Evolutionary conservation across 2,888 invertebrate species (phyloP), one percentile per base, ranked within the genome.

Genomic region (Chymomyza procnemis): DNA sequence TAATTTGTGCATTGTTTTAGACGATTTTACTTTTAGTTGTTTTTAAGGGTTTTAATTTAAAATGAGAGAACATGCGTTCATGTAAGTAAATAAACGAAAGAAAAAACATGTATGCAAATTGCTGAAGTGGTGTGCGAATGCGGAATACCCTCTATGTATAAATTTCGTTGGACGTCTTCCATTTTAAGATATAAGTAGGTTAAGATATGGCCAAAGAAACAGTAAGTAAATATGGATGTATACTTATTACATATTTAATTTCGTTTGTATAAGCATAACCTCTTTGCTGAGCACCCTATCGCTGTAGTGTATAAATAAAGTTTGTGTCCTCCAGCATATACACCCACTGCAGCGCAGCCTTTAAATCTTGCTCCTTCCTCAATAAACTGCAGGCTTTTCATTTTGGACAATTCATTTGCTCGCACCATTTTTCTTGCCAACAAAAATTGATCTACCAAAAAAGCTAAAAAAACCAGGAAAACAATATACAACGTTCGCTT

Each of bases 371-470:
- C 48, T 6, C 60, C 48, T 46, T n/a, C 30, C 73, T 62, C 73
- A 79, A 60, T 41, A 41, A 12, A 12, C 34, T 71, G 63, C 80
- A 55, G 64, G 69, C 61, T 67, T 69, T 75, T 71, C 71, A 64
- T 73, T 65, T 74, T 72, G 83, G 78, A 84, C 83, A 84, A 85
- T 83, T 83, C 82, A 81, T 70, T 72, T 66, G 14, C 57, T 5
- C 65, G 14, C 57, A n/a, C 46, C 50, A 55, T 58, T 56, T 64
- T 55, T n/a, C 52, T 65, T 58, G 68, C 73, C 64, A 74, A 67
- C 74, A 78, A 77, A 80, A 82, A 85, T 81, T 82, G 85, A 85
- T 85, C 80, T 72, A 64, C 75, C 66, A 65, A 80, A 80, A 75
- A 82, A 69, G 58, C 48, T 30, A 57, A 50, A 64, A 70, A 26